A percentile compares a stretch with the other conserved stretches of the same genome.
These are phyloP conservation scores for Intellagama lesueurii DNA, from an alignment of 2,797 vertebrate species.

Conservation along the genomic window DNA sequence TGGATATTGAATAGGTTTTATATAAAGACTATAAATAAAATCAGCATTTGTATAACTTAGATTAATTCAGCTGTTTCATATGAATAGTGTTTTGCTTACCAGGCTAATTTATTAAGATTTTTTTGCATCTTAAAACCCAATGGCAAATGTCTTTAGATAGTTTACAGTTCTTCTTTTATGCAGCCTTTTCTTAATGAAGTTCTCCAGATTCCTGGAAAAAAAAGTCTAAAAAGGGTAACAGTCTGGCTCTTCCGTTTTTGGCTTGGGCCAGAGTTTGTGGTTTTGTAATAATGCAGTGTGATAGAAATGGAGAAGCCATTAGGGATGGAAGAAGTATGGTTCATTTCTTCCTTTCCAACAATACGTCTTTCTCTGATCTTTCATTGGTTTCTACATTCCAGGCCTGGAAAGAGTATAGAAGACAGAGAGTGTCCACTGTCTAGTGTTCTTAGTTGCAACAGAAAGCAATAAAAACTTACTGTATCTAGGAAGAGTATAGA, in stretches of 20 bases:
- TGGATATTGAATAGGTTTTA: neutral
- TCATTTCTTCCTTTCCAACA: neutral
- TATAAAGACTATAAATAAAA: neutral
- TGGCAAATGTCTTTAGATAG: neutral
- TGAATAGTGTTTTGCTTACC: neutral
- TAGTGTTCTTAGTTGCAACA: neutral
- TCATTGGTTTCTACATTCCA: neutral
- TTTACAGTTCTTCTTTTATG: neutral
- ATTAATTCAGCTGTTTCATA: neutral
- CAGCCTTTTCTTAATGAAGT: neutral
- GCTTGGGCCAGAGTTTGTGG: neutral
- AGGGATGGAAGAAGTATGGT: neutral
- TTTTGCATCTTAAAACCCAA: neutral
- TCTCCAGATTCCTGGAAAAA: neutral
- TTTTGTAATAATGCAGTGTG: neutral
- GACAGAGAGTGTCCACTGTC: neutral
- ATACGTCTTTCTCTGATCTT: neutral
- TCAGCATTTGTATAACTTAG: neutral
- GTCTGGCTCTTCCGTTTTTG: slow-evolving; percentile 10
- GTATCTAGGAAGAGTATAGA: neutral
- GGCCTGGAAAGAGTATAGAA: neutral
- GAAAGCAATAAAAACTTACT: neutral
- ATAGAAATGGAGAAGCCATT: neutral
- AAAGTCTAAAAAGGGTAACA: neutral
- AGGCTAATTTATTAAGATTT: neutral